Percentiles rank a stretch among this genome's conserved stretches.
Conservation (phyloP, 2,797 vertebrate species). For the Podarcis siculus region DNA sequence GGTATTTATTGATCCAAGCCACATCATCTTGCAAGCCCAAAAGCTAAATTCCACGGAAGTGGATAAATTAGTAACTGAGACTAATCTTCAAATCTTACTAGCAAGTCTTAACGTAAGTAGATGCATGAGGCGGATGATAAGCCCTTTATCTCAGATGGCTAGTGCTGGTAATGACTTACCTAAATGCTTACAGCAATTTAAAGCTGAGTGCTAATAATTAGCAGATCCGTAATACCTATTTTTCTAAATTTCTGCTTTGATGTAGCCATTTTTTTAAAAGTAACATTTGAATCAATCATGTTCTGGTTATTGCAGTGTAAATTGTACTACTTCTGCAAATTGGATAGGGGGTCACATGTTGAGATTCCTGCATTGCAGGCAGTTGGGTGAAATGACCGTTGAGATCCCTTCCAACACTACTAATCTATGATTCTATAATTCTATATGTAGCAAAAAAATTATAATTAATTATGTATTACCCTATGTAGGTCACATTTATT, state of each 20-base stretch:
- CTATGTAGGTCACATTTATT: not conserved
- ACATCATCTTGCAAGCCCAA: conserved; percentile 47
- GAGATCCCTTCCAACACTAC: no score
- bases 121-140: conserved; percentile 48
- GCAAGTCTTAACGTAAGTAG: conserved; percentile 27
- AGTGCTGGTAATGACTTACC: conserved; percentile 48
- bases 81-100: conserved; percentile 63
- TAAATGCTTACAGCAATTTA: conserved; percentile 42
- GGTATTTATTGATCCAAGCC: conserved; percentile 61
- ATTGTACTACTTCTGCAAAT: no score
- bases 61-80: conserved; percentile 55
- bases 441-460: not conserved
- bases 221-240: not conserved
- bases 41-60: conserved; percentile 43
- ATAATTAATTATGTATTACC: not conserved
- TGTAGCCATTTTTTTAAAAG: not conserved
- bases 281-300: not conserved
- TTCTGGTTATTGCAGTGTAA: not conserved
- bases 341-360: no score
- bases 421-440: not conserved
- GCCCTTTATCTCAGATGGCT: conserved; percentile 59
- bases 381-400: no score
- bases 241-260: not conserved
- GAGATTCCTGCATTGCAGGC: no score
- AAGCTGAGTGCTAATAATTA: conserved; percentile 5